Evolutionary conservation across 1,140 invertebrate genomes (phyloP), one percentile per base, ranked within the genome.

Genomic region (Lepidurus arcticus): DNA sequence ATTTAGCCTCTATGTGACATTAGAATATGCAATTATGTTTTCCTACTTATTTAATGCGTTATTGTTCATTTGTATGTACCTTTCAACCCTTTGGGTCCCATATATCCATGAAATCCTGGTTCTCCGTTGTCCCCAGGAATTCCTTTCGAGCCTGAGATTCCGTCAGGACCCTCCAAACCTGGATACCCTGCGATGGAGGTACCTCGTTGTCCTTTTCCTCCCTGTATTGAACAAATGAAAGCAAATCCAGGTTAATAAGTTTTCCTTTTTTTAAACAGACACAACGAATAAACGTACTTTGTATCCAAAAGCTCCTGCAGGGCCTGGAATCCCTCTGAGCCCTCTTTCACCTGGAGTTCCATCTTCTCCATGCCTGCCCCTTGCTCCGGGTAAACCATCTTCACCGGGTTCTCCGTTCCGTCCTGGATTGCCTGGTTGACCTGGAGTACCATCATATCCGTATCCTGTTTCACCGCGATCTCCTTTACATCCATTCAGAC

Each of bases 111-210:
- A 21, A 82, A 78, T 24, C 82, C 82, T 26, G 45, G 79, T 11
- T 76, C 45, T 44, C 82, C 82, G 78, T 75, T 81, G n/a, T 74
- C 75, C 21, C 74, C 76, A 53, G 79, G 42, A 79, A 80, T 73
- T 75, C 80, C 77, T 21, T 78, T 77, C 13, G 73, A 74, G 26
- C 78, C 80, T 34, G 44, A 43, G 13, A 77, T 42, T 76, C 82
- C 82, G 45, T 81, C 79, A 47, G 78, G 77, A 75, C 82, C 82
- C 74, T 77, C 77, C 75, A 80, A 80, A 42, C 82, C 83, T 74
- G 81, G 82, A 34, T 80, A 75, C n/a, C 83, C 83, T 21, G 81
- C 80, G 6, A 79, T 47, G 7, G 78, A 65, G 9, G 73, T 44
- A 24, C 81, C 81, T 73, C 53, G 45, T 10, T 82, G 77, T 13